Conservation (phyloP, 2,888 invertebrate genomes). For the Perizoma affinitatum region DNA sequence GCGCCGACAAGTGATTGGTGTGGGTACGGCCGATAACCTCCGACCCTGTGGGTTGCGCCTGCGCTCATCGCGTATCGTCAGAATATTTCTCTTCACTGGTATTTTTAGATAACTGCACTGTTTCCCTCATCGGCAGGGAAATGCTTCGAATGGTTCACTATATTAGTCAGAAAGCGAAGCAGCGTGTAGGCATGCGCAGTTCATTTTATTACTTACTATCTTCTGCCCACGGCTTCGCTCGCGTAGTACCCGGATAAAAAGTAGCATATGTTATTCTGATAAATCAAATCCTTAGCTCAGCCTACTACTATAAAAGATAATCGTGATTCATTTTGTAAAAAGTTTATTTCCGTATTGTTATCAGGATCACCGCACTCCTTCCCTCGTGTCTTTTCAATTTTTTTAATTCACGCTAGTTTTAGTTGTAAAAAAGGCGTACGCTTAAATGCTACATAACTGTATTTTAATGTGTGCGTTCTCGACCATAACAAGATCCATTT, state of each 20-base stretch:
- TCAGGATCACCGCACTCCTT: no score
- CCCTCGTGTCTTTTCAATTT: no score
- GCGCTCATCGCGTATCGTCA: slow-evolving; percentile 19
- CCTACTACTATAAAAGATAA: no score
- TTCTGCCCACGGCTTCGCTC: no score
- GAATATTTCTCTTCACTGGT: slow-evolving; percentile 32
- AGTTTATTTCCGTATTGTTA: no score
- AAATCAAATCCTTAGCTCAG: no score
- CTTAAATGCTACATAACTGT: background rate
- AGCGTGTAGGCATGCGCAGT: background rate
- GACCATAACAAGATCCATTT: slow-evolving; percentile 14
- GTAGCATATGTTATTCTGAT: no score
- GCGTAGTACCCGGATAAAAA: no score
- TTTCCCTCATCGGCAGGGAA: slow-evolving; percentile 16
- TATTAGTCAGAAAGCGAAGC: background rate
- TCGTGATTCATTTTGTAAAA: no score
- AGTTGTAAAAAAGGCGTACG: no score
- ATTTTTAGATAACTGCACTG: slow-evolving; percentile 33
- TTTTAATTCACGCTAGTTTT: no score
- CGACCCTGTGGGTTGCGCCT: slow-evolving; percentile 13
- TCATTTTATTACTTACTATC: no score
- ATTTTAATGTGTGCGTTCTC: slow-evolving; percentile 8
- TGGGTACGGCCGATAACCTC: slow-evolving; percentile 35
- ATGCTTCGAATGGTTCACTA: slow-evolving; percentile 11
- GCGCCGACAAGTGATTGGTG: slow-evolving; percentile 24